Evolutionary conservation across 1,140 invertebrate species (phyloP).

Genomic region (Sycophaga agraensis): DNA sequence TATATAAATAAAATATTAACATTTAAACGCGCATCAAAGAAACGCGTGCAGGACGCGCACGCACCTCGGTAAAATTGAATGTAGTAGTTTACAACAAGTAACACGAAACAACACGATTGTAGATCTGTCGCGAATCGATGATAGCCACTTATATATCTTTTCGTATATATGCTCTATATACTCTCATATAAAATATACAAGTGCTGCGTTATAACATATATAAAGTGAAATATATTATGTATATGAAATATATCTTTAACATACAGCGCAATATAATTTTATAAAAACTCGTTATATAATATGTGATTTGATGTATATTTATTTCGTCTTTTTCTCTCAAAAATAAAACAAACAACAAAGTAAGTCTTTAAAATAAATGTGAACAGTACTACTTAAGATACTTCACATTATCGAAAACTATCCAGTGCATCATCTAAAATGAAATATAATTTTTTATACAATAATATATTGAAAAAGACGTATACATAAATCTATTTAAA

Average conservation of each 20-base stretch:
- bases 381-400: background rate
- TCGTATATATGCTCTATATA: constrained; percentile 16
- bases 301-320: constrained; percentile 26
- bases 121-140: constrained; percentile 23
- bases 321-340: constrained; percentile 23
- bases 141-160: constrained; percentile 24
- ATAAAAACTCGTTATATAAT: constrained; percentile 30
- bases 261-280: constrained; percentile 28
- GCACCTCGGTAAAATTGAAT: constrained; percentile 9
- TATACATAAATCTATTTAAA: constrained; percentile 1
- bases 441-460: background rate
- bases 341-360: constrained; percentile 20
- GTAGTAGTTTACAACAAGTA: constrained; percentile 27
- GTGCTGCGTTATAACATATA: constrained; percentile 23
- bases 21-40: constrained; percentile 17
- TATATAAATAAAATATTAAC: constrained; percentile 31
- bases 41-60: constrained; percentile 9
- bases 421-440: background rate
- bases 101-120: constrained; percentile 28
- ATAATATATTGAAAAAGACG: constrained; percentile 8
- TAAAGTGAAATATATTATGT: constrained; percentile 25
- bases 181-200: constrained; percentile 27
- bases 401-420: no score
- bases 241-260: constrained; percentile 29
- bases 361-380: constrained; percentile 22